Base-by-base conservation (phyloP, 2,113 vertebrate genomes). In the Syrrhaptes paradoxus region DNA sequence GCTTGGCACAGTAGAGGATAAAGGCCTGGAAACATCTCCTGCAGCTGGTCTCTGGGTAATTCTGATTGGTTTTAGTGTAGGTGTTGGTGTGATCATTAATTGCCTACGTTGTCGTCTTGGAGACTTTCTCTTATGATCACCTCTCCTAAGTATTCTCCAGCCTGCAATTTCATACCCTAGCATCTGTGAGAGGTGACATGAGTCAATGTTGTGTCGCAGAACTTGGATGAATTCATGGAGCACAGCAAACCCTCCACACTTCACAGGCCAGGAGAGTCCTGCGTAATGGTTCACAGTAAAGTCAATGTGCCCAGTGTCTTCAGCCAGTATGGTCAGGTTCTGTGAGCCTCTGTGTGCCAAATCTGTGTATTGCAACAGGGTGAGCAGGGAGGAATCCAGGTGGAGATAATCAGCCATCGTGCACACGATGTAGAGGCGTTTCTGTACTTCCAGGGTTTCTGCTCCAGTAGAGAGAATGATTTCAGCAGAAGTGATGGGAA, bases 81-180 rank as follows among this genome's bases (percentile, higher is more conserved):
- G 96, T 25, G 95, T 97, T 43, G 96, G 95, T 2, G 88, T 96
- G 65, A 93, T 66, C 87, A 66, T 95, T 65, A 89, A 68, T 19
- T 1, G 63, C 49, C 79, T 82, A 2, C 1, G 32, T 9, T 79
- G 84, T 61, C 24, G 45, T 55, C 84, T 89, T 29, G 73, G 73
- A 38, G 75, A 43, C 28, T 78, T 75, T 21, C 41, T 73, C 13
- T 68, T 46, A 25, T 36, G 9, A 17, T 31, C 7, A 5, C 87
- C 88, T 70, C 58, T 87, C 59, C 90, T 78, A 45, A 98, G 85
- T 73, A 97, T 85, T 80, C 95, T 96, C 96, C 96, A 98, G 41
- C 95, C 96, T 59, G 88, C 36, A 78, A 96, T 87, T 20, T 95
- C 72, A n/a, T 89, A 87, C 26, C 96, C 87, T 6, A 98, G 95